Conservation (phyloP, 2,797 vertebrate species). For the Eidolon dupreanum region DNA sequence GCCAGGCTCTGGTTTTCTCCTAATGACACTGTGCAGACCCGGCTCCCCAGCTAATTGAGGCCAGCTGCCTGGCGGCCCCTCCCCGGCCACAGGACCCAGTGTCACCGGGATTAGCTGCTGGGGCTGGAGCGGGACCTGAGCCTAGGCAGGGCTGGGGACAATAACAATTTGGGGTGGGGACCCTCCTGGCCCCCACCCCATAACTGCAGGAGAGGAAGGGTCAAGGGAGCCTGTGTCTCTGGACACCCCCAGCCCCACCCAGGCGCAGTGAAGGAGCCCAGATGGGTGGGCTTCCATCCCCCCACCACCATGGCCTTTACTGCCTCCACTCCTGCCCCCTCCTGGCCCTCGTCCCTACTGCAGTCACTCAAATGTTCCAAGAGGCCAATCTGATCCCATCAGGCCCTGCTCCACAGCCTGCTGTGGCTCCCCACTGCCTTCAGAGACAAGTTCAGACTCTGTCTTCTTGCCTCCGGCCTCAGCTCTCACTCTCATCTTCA, state of each 20-base stretch:
- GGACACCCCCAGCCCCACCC: neutral
- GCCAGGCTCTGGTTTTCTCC: constrained; percentile 88
- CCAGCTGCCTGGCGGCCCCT: constrained; percentile 86
- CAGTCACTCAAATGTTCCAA: neutral
- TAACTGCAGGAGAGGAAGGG: neutral
- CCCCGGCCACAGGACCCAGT: constrained; percentile 79
- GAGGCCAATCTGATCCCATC: neutral
- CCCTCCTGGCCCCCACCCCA: neutral
- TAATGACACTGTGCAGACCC: constrained; percentile 90
- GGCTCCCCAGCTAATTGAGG: constrained; percentile 86
- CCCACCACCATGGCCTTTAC: neutral
- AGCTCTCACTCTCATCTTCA: neutral
- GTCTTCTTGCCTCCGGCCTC: neutral
- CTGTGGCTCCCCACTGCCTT: neutral
- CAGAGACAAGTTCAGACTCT: neutral
- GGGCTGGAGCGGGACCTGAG: neutral
- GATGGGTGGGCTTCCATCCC: neutral
- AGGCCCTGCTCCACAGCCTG: neutral
- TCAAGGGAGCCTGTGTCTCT: neutral
- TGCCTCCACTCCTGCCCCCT: neutral
- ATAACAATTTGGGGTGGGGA: neutral
- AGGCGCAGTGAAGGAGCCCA: neutral
- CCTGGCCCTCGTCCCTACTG: neutral
- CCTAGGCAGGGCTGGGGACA: neutral
- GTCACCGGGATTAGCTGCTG: constrained; percentile 79